Percentiles rank a stretch among this genome's conserved stretches.
These are phyloP conservation scores for Cinclus mexicanus DNA, from an alignment of 2,113 vertebrate genomes.

Conservation along the genomic window DNA sequence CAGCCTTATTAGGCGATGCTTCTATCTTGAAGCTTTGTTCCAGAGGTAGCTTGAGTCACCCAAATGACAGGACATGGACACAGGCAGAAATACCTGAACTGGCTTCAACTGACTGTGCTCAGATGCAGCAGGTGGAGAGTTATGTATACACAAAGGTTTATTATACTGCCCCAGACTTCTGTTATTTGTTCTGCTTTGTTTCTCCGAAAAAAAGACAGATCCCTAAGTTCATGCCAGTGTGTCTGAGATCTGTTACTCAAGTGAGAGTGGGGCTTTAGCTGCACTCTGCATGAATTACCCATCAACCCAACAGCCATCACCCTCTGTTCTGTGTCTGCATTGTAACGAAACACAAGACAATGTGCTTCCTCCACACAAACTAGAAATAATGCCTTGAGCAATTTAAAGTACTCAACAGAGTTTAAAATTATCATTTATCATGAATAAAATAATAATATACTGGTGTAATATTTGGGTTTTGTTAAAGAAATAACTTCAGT, in stretches of 20 bases:
- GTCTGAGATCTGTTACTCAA: background rate
- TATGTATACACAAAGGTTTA: background rate
- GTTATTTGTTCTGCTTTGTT: background rate
- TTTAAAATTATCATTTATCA: background rate
- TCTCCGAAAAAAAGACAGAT: background rate
- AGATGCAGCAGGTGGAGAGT: background rate
- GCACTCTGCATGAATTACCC: fast-evolving
- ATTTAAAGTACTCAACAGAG: background rate
- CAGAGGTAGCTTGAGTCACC: background rate
- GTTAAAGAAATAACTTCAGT: background rate
- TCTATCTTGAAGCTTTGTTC: background rate
- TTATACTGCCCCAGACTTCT: background rate
- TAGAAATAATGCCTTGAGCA: background rate
- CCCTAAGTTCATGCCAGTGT: fast-evolving
- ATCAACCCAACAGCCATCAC: background rate
- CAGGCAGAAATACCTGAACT: background rate
- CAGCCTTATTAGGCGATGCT: background rate
- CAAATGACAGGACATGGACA: fast-evolving
- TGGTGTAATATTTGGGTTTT: background rate
- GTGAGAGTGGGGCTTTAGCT: fast-evolving
- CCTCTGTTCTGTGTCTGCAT: background rate
- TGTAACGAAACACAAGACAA: background rate
- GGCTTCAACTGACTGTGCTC: fast-evolving
- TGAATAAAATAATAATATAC: background rate
- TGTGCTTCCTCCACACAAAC: background rate